A percentile compares a stretch with the other conserved stretches of the same genome.
These are phyloP conservation scores for Mycetomoellerius zeteki DNA, from an alignment of 1,140 invertebrate species.

Conservation along the genomic window DNA sequence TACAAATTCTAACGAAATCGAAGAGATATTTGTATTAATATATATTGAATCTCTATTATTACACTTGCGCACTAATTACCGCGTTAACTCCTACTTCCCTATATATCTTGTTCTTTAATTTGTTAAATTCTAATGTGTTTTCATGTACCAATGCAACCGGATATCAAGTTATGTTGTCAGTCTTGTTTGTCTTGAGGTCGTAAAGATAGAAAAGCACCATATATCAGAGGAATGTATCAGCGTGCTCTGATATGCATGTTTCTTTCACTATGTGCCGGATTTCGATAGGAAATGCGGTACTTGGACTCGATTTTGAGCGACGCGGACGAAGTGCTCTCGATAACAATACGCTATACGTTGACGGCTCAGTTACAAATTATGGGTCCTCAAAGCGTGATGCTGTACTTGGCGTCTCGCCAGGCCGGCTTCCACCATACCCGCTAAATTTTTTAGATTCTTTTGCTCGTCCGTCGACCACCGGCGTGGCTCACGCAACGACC, in stretches of 20 bases:
- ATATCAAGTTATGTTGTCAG: not conserved
- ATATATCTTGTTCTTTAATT: no score
- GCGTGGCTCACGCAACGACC: constrained; percentile 54
- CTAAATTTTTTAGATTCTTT: constrained; percentile 54
- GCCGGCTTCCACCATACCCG: constrained; percentile 27
- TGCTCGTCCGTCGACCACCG: constrained; percentile 16
- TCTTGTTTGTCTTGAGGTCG: not conserved
- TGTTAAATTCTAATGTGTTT: not conserved
- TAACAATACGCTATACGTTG: constrained; percentile 49
- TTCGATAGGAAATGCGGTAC: constrained; percentile 1
- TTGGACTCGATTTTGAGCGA: constrained; percentile 20
- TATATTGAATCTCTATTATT: no score
- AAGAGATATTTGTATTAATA: no score
- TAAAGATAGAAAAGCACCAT: constrained; percentile 20
- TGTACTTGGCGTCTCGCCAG: constrained; percentile 50
- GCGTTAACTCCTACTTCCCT: no score
- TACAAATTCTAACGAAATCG: not conserved
- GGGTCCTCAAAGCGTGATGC: constrained; percentile 46
- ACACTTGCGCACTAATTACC: no score
- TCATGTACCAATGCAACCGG: not conserved
- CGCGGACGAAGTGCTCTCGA: constrained; percentile 7
- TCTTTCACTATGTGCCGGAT: not conserved
- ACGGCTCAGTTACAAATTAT: constrained; percentile 61
- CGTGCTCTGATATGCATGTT: not conserved
- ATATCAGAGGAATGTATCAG: constrained; percentile 23